phyloP scores from a whole-genome alignment of 2,888 invertebrate genomes.

The Unio pictorum region DNA sequence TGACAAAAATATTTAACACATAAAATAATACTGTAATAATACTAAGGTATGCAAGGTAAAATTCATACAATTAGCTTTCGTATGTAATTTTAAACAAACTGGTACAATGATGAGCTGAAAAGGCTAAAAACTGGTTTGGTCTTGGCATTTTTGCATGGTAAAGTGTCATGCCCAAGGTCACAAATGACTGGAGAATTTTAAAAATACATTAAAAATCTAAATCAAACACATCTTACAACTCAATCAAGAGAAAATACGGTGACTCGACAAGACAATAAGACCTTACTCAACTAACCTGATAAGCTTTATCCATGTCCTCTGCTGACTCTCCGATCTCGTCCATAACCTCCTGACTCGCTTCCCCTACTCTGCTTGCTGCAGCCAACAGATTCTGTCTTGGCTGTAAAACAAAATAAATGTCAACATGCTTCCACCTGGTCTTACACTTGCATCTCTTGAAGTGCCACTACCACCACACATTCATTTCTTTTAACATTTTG shows the following conservation, averaged over 20 bases:
- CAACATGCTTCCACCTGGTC: background rate
- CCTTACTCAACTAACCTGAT: slow-evolving; percentile 72
- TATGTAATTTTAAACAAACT: no score
- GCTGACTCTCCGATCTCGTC: slow-evolving; percentile 80
- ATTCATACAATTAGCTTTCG: no score
- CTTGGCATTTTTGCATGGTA: no score
- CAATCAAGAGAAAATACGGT: background rate
- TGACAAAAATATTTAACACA: no score
- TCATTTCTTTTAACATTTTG: background rate
- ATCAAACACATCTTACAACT: background rate
- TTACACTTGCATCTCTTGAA: background rate
- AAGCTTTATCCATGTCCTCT: slow-evolving; percentile 75
- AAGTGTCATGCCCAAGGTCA: no score
- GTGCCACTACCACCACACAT: background rate
- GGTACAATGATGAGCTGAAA: no score
- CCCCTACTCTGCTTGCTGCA: slow-evolving; percentile 92
- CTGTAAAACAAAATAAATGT: slow-evolving; percentile 70
- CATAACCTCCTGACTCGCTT: slow-evolving; percentile 94
- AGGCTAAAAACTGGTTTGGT: no score
- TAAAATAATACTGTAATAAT: no score
- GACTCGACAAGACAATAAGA: background rate
- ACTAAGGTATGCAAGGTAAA: no score
- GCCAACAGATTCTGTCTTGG: slow-evolving; percentile 93
- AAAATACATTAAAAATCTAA: no score
- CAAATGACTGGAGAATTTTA: no score